phyloP scores from a whole-genome alignment of 2,888 invertebrate species.

The Kuschelorhynchus macadamiae region DNA sequence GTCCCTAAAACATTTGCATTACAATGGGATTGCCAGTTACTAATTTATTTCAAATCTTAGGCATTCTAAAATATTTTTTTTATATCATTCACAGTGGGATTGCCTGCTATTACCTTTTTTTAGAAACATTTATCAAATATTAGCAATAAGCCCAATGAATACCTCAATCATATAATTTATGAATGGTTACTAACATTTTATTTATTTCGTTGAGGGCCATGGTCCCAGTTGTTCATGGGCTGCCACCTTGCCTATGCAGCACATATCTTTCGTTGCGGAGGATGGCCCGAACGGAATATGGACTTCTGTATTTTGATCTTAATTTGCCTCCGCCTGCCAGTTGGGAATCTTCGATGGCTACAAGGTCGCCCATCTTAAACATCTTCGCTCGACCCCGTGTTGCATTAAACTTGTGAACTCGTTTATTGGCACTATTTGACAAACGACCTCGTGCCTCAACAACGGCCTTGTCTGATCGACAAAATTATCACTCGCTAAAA shows the following conservation, averaged over 20 bases:
- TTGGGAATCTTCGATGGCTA: constrained; percentile 43
- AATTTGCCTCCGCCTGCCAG: constrained; percentile 49
- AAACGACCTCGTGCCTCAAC: constrained; percentile 32
- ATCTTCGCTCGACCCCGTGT: neutral
- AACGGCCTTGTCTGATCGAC: constrained; percentile 46
- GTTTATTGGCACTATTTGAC: constrained; percentile 17
- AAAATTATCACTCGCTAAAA: no score
- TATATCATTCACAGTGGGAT: no score
- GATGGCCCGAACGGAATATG: constrained; percentile 39
- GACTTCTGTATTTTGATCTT: constrained; percentile 46
- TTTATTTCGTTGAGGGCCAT: neutral
- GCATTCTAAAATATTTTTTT: no score
- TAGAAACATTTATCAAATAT: neutral
- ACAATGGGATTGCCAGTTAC: neutral
- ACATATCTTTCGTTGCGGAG: constrained; percentile 52
- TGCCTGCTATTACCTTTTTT: neutral
- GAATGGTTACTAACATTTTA: neutral
- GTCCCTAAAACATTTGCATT: no score
- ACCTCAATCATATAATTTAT: neutral
- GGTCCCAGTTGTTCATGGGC: constrained; percentile 49
- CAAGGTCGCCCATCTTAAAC: constrained; percentile 14
- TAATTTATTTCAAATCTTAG: no score
- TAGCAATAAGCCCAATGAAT: neutral
- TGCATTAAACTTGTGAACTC: constrained; percentile 34
- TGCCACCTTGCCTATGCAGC: constrained; percentile 43